These are phyloP conservation scores for Leucophenga varia DNA, from an alignment of 1,140 invertebrate species.

Conservation along the genomic window DNA sequence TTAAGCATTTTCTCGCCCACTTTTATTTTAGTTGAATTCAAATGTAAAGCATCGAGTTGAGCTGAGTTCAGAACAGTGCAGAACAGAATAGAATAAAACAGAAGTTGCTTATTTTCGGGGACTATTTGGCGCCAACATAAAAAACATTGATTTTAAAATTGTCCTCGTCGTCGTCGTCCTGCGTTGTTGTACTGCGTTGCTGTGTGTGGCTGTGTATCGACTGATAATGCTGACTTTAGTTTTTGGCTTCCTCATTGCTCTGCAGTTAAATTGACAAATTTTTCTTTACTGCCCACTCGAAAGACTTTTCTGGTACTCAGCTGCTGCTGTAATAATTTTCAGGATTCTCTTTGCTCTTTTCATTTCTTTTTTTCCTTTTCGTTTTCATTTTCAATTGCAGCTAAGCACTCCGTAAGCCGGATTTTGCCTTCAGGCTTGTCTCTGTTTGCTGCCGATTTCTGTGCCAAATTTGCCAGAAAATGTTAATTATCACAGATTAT, in stretches of 20 bases:
- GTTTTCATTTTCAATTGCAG: too few relatives aligned
- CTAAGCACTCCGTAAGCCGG: too few relatives aligned
- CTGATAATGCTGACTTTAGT: conserved; percentile 1
- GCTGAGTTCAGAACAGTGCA: too few relatives aligned
- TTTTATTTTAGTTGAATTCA: not conserved
- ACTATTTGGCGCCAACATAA: conserved; percentile 47
- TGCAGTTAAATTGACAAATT: not conserved
- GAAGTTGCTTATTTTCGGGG: conserved; percentile 42
- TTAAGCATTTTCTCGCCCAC: not conserved
- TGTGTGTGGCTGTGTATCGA: conserved; percentile 13
- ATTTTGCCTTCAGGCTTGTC: too few relatives aligned
- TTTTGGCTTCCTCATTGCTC: not conserved
- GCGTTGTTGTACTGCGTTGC: too few relatives aligned
- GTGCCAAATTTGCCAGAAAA: too few relatives aligned
- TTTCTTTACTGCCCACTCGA: too few relatives aligned
- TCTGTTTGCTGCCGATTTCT: too few relatives aligned
- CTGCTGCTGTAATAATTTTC: not conserved
- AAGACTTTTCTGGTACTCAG: not conserved
- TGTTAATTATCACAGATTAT: too few relatives aligned
- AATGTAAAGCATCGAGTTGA: not conserved
- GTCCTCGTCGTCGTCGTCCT: not conserved
- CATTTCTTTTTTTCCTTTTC: not conserved
- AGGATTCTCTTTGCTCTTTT: not conserved
- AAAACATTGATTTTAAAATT: conserved; percentile 42
- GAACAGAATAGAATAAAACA: not conserved